Base-by-base conservation (phyloP, 2,888 invertebrate species). In the Strigamia crassipes region DNA sequence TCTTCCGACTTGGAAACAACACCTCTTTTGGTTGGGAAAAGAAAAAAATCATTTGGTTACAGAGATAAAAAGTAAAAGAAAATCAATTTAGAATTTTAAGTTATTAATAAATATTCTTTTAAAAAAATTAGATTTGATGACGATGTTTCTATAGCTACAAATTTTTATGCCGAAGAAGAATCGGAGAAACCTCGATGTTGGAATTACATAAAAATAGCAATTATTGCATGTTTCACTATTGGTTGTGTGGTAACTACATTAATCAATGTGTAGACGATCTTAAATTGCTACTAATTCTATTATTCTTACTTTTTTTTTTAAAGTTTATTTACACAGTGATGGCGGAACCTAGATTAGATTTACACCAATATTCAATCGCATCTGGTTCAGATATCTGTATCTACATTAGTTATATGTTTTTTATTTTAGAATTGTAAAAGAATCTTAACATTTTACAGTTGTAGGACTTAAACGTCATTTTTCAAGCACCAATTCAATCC, bases 321-420 rank as follows among this genome's bases (percentile, higher is more conserved):
- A n/a, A 73, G 73, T 31, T 73, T 15, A 23, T 73, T 27, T 73
- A 73, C 13, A 73, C 73, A 27, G 31, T 73, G 1, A 31, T 27
- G 15, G 73, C 73, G 3, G 73, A 73, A 73, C 73, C 23, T 9
- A 31, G 15, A 5, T 73, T 73, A 31, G 73, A 73, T 31, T 23
- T 73, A 12, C 73, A 73, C 27, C 73, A 73, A 73, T 73, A 73
- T n/a, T 23, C 73, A 31, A 73, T 73, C 13, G 73, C 23, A 73
- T 73, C 73, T n/a, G n/a, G 31, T 31, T 12, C 23, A 31, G 73
- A 73, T 31, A 31, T 73, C 31, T 13, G 73, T 73, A 73, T 13
- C 12, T 8, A 31, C 10, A 15, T 27, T 9, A 27, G 27, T 6
- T 18, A 51, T 13, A 51, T 18, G 12, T 15, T 13, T 18, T 13